Evolutionary conservation across 2,797 vertebrate species (phyloP), one percentile per base, ranked within the genome.

Genomic region (Cirrhinus molitorella): DNA sequence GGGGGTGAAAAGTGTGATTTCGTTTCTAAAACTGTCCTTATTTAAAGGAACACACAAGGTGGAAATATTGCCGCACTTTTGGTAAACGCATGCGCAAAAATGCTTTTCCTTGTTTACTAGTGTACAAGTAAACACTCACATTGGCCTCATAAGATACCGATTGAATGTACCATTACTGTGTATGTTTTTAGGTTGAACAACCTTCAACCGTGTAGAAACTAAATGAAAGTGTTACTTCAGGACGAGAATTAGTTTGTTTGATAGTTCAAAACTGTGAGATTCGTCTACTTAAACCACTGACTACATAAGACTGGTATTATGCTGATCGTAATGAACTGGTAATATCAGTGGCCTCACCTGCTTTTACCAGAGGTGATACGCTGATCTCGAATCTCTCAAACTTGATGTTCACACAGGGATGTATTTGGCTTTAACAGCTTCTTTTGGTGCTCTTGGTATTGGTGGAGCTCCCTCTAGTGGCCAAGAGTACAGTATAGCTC

Each of bases 381-480:
- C 5, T 61, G 55, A 49, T 49, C 2, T 49, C 8, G 3, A 49
- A 21, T 34, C 13, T 28, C 31, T 65, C 31, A 4, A 40, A 82
- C 21, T 63, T 55, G 59, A 66, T 67, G 43, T 16, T 45, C 12
- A 61, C 51, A 31, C 37, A 59, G 23, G 2, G 34, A 55, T 63
- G 47, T 40, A 14, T 25, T 19, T 47, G n/a, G 34, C 10, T 70
- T 55, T 53, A 21, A 31, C 25, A 5, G 5, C 43, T 34, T 57
- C n/a, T 37, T 14, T 37, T 73, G n/a, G 25, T 37, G 80, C 55
- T 59, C 47, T 81, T 14, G 19, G 37, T 59, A 85, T 87, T 83
- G 37, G 73, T 61, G 80, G 59, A 83, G 86, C 85, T 65, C 90
- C 86, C 89, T 89, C 90, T 90, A 78, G 84, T 88, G 90, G 72